Evolutionary conservation across 2,888 invertebrate species (phyloP).

Genomic region (Drosophila demipolita): DNA sequence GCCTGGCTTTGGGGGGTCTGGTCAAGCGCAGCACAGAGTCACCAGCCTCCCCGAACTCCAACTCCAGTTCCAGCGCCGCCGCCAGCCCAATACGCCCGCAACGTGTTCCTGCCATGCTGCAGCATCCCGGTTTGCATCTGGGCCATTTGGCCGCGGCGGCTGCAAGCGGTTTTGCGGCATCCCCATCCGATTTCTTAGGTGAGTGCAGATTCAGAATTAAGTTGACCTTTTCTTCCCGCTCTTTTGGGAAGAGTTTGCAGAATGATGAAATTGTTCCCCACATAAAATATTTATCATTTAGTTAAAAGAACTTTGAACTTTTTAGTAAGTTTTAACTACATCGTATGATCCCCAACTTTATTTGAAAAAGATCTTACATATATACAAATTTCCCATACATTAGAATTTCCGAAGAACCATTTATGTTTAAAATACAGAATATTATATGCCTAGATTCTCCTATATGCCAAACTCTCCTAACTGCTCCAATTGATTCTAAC

Average conservation of each 20-base stretch:
- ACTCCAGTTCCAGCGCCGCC: constrained; percentile 86
- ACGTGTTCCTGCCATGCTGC: constrained; percentile 85
- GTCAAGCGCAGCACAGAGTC: constrained; percentile 82
- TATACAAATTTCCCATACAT: background rate
- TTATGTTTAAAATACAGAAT: background rate
- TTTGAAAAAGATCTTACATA: background rate
- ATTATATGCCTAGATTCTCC: background rate
- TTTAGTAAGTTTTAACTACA: background rate
- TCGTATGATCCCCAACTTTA: background rate
- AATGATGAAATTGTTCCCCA: background rate
- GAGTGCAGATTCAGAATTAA: constrained; percentile 81
- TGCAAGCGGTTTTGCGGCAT: constrained; percentile 88
- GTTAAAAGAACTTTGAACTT: background rate
- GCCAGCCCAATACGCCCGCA: constrained; percentile 85
- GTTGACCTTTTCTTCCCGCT: background rate
- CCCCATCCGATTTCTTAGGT: constrained; percentile 93
- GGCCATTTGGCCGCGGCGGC: constrained; percentile 89
- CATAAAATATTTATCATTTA: background rate
- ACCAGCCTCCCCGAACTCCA: constrained; percentile 85
- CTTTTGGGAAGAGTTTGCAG: background rate
- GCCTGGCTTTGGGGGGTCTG: constrained; percentile 33
- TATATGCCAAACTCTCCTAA: too few relatives aligned
- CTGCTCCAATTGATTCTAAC: background rate
- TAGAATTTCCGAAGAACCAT: background rate
- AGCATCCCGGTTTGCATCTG: constrained; percentile 87